Evolutionary conservation across 2,888 invertebrate species (phyloP).

Genomic region (Pseudolycoriella hygida): DNA sequence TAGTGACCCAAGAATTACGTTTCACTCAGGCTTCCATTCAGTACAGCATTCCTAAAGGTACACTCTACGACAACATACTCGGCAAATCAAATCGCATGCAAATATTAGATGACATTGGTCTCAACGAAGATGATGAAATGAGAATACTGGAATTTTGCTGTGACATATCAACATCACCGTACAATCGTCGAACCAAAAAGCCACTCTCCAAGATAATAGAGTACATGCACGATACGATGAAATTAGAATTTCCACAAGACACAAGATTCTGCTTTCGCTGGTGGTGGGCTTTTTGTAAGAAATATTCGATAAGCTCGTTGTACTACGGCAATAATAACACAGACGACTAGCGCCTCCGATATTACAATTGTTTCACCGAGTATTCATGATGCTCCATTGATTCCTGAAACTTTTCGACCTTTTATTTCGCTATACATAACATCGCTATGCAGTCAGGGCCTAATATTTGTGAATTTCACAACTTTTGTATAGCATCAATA

Average conservation of each 20-base stretch:
- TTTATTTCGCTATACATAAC: too few species aligned
- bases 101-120: conserved; percentile 48
- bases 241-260: conserved; percentile 37
- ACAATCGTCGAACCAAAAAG: conserved; percentile 54
- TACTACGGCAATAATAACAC: conserved; percentile 3
- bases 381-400: too few species aligned
- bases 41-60: conserved; percentile 59
- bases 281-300: conserved; percentile 75
- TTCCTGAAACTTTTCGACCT: too few species aligned
- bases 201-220: conserved; percentile 41
- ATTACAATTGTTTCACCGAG: too few species aligned
- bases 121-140: conserved; percentile 41
- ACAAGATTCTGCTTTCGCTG: conserved; percentile 57
- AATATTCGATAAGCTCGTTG: conserved; percentile 52
- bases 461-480: too few species aligned
- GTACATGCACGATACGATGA: conserved; percentile 45
- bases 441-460: too few species aligned
- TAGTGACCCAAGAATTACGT: conserved; percentile 56
- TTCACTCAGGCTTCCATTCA: conserved; percentile 56
- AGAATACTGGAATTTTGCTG: conserved; percentile 55
- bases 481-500: too few species aligned
- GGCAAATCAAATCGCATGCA: conserved; percentile 63
- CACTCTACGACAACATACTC: conserved; percentile 58
- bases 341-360: too few species aligned
- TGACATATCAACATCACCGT: conserved; percentile 48